Evolutionary conservation across 2,113 vertebrate species (phyloP), one percentile per base, ranked within the genome.

Genomic region (Aptenodytes patagonicus): DNA sequence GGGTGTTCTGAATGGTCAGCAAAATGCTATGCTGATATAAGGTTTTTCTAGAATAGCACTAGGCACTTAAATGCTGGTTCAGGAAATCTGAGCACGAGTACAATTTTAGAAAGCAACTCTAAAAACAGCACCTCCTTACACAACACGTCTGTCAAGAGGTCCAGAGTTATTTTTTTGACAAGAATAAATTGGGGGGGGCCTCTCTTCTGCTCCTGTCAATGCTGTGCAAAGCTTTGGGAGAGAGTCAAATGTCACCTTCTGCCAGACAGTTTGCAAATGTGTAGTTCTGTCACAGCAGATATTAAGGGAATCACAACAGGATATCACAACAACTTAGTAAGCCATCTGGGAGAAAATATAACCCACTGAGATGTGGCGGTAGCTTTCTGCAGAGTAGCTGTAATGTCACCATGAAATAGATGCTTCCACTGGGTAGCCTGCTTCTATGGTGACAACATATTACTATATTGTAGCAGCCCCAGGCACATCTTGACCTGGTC

Each of bases 161-260:
- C 38, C 72, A 78, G 83, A 82, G 51, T 34, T 51, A 4, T 77
- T 92, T 93, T 94, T 93, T 52, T 90, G 49, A 89, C 38, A 62
- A 69, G 84, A 82, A 92, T 80, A 95, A 88, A 92, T 3, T 71
- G 36, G 8, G 24, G 24, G 42, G 70, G n/a, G 15, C 2, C n/a
- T 89, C 38, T 83, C 69, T 85, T 92, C 62, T 88, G 22, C 66
- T 94, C 65, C 83, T 94, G 71, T 87, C 90, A 91, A 8, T 40
- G 28, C 52, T 83, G 73, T 25, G 46, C 64, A 95, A 93, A 80
- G n/a, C 66, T 94, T 69, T 42, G 55, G 46, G 60, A 95, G 31
- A 66, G 44, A 91, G 90, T 89, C 83, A 80, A 55, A 94, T 57
- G 81, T 88, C 90, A 77, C 85, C 62, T 91, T 87, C 92, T 97